Base-by-base conservation (phyloP, 1,140 invertebrate genomes). In the Pseudomyrmex cubaensis region DNA sequence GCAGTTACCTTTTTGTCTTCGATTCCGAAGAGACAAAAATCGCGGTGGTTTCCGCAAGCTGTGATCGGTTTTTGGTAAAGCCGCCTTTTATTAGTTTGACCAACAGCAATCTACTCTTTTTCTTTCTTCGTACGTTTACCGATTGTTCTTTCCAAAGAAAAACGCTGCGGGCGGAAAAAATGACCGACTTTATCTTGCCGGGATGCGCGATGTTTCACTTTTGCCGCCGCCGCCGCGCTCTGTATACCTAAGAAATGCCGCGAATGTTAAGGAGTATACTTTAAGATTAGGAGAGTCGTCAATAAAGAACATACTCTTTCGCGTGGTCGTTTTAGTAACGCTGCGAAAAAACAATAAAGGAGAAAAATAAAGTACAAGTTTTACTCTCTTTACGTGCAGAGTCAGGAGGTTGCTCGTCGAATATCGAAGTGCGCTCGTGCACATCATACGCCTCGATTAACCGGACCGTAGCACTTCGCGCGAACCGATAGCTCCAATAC, bases 41-140 rank as follows among this genome's bases (percentile, higher is more conserved):
- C 72, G 57, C 70, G 57, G 5, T 5, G 69, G 35, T 82, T 82
- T 61, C 52, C 75, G 63, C 84, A 69, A 75, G 77, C 83, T 59
- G 57, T 82, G 69, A 57, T 46, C 59, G 59, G 62, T 67, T 63
- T 74, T 63, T 35, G 54, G 63, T 80, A 89, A 7, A 87, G 73
- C 82, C 85, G 83, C 62, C 73, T 86, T 90, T 84, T 89, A 90
- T 89, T 89, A 87, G 83, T 90, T 87, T 78, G 76, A 72, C 85
- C 87, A 87, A 90, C 83, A 82, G 56, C 50, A 69, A 70, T 83
- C 63, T 25, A 35, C 62, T 76, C 17, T 76, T 35, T 46, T 17
- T 77, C 62, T 73, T 76, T 20, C 17, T 35, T 25, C 22, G n/a
- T 63, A 35, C 5, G 5, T 73, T 48, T 57, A 20, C 17, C 78